Evolutionary conservation across 2,113 vertebrate genomes (phyloP).

Genomic region (Hippocampus zosterae): DNA sequence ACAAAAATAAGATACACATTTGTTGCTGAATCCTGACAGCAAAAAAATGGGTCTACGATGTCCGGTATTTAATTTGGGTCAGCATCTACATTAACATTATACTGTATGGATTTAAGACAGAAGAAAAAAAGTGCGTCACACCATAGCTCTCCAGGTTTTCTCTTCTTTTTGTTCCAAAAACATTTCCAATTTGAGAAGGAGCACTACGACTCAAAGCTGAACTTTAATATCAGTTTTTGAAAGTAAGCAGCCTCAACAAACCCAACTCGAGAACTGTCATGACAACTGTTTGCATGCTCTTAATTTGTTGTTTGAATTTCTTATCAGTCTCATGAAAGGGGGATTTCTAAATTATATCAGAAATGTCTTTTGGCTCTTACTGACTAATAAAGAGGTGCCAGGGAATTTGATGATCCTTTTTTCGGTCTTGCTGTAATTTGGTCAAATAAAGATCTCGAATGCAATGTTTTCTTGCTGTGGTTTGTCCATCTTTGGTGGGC

Average conservation of each 20-base stretch:
- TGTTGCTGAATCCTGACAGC: not conserved
- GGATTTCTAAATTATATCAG: not conserved
- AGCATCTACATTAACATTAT: not conserved
- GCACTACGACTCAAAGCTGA: not conserved
- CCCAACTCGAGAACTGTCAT: not conserved
- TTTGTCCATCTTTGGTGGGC: not conserved
- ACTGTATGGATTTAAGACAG: not conserved
- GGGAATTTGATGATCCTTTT: not conserved
- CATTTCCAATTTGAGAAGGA: not conserved
- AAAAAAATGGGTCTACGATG: not conserved
- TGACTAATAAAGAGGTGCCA: not conserved
- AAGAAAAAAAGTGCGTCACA: not conserved
- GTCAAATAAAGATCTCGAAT: not conserved
- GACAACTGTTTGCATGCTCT: not conserved
- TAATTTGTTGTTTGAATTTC: not conserved
- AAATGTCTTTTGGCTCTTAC: not conserved
- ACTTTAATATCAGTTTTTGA: not conserved
- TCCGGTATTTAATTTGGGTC: not conserved
- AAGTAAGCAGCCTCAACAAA: not conserved
- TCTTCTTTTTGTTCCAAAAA: not conserved
- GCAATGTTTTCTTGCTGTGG: not conserved
- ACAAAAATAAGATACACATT: not conserved
- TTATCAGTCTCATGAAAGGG: not conserved
- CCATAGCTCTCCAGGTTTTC: not conserved
- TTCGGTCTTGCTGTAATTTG: not conserved